Evolutionary conservation across 2,113 vertebrate genomes (phyloP).

Genomic region (Pandion haliaetus): DNA sequence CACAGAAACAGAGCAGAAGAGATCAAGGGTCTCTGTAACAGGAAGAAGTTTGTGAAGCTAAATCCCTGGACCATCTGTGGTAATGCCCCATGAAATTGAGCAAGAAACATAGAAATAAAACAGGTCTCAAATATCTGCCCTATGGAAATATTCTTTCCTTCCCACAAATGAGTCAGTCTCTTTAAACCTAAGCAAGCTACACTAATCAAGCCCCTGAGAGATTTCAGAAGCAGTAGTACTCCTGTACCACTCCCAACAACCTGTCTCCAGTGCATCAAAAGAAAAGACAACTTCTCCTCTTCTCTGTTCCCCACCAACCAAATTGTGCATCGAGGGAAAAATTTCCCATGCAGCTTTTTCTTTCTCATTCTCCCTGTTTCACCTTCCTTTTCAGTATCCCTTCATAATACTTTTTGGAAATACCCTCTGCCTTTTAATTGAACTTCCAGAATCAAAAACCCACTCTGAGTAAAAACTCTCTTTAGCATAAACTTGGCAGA

Average conservation of each 20-base stretch:
- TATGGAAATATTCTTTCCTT: neutral
- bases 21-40: neutral
- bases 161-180: neutral
- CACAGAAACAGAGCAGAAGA: neutral
- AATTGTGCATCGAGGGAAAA: neutral
- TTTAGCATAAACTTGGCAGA: neutral
- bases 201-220: neutral
- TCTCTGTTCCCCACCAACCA: neutral
- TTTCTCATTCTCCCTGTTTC: neutral
- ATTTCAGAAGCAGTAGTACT: slow-evolving; percentile 4
- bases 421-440: neutral
- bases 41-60: neutral
- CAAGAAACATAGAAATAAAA: neutral
- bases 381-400: neutral
- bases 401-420: neutral
- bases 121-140: neutral
- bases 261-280: neutral
- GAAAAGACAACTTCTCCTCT: neutral
- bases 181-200: neutral
- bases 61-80: neutral
- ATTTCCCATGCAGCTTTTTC: neutral
- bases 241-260: neutral
- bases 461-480: neutral
- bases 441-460: neutral
- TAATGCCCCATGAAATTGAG: neutral